phyloP scores from a whole-genome alignment of 2,113 vertebrate species.

The Chionis minor region DNA sequence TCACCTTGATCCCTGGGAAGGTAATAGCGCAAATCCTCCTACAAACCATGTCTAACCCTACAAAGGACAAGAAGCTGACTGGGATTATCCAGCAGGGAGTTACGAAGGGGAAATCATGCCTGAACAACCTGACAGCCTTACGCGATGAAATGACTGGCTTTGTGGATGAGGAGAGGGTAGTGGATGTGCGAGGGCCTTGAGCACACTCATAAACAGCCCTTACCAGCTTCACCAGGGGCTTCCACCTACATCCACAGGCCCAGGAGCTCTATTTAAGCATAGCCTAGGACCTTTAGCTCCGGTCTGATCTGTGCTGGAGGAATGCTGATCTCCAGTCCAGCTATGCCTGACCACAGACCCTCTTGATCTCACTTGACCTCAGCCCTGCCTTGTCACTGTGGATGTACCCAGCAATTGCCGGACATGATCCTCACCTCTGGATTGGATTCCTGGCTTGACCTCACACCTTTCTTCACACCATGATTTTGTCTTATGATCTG shows the following conservation, averaged over 20 bases:
- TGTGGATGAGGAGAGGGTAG: not conserved
- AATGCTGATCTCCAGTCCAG: not conserved
- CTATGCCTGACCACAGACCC: not conserved
- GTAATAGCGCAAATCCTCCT: not conserved
- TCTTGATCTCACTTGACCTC: not conserved
- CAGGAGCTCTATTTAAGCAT: not conserved
- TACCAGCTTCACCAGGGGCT: not conserved
- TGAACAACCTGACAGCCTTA: not conserved
- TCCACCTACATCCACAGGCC: not conserved
- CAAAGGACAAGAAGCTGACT: not conserved
- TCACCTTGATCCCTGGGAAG: not conserved
- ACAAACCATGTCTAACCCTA: not conserved
- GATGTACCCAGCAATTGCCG: not conserved
- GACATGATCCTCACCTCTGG: not conserved
- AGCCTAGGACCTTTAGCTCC: not conserved
- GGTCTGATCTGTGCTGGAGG: not conserved
- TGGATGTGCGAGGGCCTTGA: not conserved
- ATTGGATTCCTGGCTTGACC: not conserved
- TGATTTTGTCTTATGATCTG: not conserved
- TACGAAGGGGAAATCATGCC: not conserved
- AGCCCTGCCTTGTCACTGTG: not conserved
- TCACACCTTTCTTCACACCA: not conserved
- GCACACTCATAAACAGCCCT: not conserved
- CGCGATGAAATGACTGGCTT: not conserved
- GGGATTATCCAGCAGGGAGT: not conserved